These are phyloP conservation scores for Drosophila atripex DNA, from an alignment of 2,888 invertebrate species.

Conservation along the genomic window DNA sequence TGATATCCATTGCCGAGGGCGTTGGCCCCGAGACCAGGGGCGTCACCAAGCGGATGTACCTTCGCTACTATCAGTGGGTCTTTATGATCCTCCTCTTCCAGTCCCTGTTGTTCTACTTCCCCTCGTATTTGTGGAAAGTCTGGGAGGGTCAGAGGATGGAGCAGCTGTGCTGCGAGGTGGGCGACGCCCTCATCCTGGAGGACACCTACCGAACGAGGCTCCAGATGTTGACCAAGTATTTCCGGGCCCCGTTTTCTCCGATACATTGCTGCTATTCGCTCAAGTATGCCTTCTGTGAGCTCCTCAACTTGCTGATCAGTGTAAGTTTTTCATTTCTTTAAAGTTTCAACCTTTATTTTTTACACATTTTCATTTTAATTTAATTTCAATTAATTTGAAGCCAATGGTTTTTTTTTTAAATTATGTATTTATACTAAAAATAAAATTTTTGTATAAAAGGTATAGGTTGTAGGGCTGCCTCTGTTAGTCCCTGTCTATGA, in stretches of 20 bases:
- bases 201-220: conserved; percentile 57
- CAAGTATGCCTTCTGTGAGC: conserved; percentile 88
- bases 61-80: conserved; percentile 82
- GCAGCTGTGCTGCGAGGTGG: conserved; percentile 76
- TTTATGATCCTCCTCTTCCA: conserved; percentile 80
- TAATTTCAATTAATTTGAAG: no score
- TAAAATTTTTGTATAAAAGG: no score
- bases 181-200: conserved; percentile 63
- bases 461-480: no score
- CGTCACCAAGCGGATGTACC: conserved; percentile 63
- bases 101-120: conserved; percentile 77
- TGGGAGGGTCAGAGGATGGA: conserved; percentile 84
- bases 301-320: conserved; percentile 89
- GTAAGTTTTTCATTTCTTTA: conserved; percentile 84
- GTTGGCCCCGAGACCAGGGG: conserved; percentile 62
- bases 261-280: conserved; percentile 85
- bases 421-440: no score
- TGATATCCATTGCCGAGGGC: conserved; percentile 70
- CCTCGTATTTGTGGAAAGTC: conserved; percentile 79
- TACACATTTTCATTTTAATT: neutral
- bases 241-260: conserved; percentile 58
- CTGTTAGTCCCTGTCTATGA: no score
- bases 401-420: no score
- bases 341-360: neutral
- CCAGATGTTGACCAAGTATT: conserved; percentile 68